Evolutionary conservation across 1,140 invertebrate genomes (phyloP), one percentile per base, ranked within the genome.

Genomic region (Drosophila aff.): DNA sequence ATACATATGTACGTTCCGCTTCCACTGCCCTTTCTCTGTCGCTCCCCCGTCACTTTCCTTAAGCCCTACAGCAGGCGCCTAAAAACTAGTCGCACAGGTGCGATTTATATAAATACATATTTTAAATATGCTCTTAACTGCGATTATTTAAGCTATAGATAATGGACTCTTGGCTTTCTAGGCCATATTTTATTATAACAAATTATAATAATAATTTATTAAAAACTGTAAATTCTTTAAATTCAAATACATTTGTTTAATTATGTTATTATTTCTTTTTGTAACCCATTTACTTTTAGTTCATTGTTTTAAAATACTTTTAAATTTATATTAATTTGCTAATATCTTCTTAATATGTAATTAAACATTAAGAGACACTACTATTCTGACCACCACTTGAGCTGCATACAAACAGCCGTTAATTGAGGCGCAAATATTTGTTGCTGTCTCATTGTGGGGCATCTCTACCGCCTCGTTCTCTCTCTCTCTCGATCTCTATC

Each of bases 371-470:
- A 7, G n/a, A 16, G 8, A 21, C 28, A 15, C 33, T 72, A 50
- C 3, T 31, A 23, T 28, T 28, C 10, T 71, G 31, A 9, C 33
- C 31, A 11, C n/a, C 44, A 50, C 18, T 33, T 55, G 71, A 31
- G 10, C 7, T 72, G 52, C 67, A 43, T 60, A 75, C 72, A 75
- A 74, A 75, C 41, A 49, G 31, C 71, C 59, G 71, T 74, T 75
- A 75, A 75, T 75, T 75, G 72, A 75, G 40, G 59, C 71, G 72
- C 72, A 75, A 75, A 75, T 75, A 75, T 75, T 74, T 75, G 69
- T 43, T 38, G 41, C 11, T 55, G 49, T 41, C 49, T 55, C 58
- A 33, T 38, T 43, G 18, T 18, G 41, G 68, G 43, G 26, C 61
- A 59, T 41, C 28, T 43, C 28, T 16, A 18, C 61, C 13, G 36